A percentile compares a stretch with the other conserved stretches of the same genome.
Evolutionary conservation across 2,797 vertebrate species (phyloP).

Genomic region (Halcyon smyrnensis): DNA sequence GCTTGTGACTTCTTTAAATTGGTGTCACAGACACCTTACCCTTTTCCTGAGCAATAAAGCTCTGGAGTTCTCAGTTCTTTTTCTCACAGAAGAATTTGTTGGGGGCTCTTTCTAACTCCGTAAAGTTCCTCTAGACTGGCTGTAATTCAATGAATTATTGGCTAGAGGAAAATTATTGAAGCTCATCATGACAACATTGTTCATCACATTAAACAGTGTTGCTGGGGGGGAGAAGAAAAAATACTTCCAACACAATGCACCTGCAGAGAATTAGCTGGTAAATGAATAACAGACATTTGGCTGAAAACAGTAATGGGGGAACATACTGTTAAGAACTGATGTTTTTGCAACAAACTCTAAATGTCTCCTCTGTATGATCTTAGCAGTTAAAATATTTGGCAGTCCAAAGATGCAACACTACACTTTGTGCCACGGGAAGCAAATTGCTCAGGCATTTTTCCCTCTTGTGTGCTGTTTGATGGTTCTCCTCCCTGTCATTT

Average conservation of each 20-base stretch:
- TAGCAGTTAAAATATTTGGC: not conserved
- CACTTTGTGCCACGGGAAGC: not conserved
- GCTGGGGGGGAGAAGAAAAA: not conserved
- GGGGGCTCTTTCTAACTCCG: not conserved
- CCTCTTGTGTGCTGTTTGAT: not conserved
- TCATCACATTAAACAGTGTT: constrained; percentile 50
- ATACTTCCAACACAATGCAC: not conserved
- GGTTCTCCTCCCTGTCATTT: not conserved
- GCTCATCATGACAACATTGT: constrained; percentile 27
- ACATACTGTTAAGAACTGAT: not conserved
- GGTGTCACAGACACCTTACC: not conserved
- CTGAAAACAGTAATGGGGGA: not conserved
- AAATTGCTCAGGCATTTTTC: constrained; percentile 4
- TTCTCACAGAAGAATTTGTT: not conserved
- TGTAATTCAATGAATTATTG: constrained; percentile 14
- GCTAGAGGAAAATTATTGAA: constrained; percentile 19
- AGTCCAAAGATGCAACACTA: not conserved
- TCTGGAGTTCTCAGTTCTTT: not conserved
- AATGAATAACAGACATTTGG: not conserved
- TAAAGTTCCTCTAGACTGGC: not conserved
- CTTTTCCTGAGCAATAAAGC: not conserved
- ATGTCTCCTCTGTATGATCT: not conserved
- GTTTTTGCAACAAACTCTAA: not conserved
- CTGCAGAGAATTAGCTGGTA: constrained; percentile 51
- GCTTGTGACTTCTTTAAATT: not conserved